phyloP scores from a whole-genome alignment of 2,888 invertebrate genomes.

The Lasioglossum figueresi region DNA sequence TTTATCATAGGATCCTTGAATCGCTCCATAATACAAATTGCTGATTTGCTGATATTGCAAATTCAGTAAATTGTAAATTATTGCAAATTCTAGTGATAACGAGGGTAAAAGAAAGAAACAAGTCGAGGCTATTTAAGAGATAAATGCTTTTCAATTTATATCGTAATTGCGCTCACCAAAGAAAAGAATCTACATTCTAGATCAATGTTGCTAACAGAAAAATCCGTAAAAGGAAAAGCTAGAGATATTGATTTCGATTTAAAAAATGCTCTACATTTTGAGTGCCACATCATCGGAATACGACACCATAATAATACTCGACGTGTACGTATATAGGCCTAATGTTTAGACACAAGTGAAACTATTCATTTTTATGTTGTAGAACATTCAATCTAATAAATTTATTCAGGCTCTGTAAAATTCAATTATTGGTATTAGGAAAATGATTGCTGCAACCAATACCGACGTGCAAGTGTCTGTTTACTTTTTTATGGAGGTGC shows the following conservation, averaged over 20 bases:
- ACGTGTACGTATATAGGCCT: not conserved
- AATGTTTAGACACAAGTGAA: not conserved
- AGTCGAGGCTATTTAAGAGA: too few species aligned
- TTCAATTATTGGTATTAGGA: not conserved
- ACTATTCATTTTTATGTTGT: not conserved
- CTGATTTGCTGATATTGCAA: too few species aligned
- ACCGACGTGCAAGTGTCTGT: not conserved
- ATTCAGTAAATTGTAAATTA: too few species aligned
- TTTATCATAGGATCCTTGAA: too few species aligned
- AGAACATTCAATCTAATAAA: not conserved
- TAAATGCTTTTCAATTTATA: too few species aligned
- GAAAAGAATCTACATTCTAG: too few species aligned
- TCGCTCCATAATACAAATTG: too few species aligned
- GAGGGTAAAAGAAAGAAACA: too few species aligned
- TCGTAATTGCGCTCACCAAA: too few species aligned
- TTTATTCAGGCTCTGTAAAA: not conserved
- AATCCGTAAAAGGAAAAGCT: not conserved
- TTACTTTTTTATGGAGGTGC: not conserved
- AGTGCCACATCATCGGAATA: not conserved
- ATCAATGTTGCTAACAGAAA: not conserved
- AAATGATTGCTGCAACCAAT: not conserved
- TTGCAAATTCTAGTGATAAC: too few species aligned
- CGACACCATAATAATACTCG: not conserved
- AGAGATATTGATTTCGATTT: too few species aligned
- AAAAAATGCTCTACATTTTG: not conserved